Evolutionary conservation across 2,888 invertebrate species (phyloP), one percentile per base, ranked within the genome.

Genomic region (Anaspis maculata): DNA sequence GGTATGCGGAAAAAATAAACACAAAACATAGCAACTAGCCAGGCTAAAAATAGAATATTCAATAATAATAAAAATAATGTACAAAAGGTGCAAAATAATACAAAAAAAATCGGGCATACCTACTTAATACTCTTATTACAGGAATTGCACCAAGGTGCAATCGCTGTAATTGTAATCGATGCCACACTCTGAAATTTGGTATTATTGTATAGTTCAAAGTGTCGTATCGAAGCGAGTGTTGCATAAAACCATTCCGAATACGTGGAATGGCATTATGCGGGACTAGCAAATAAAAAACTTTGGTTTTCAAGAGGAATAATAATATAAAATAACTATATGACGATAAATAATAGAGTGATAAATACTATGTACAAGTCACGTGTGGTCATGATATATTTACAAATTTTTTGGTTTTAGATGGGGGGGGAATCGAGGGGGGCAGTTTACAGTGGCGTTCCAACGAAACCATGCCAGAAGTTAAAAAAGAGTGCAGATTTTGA

Each of bases 361-460:
- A 56, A 56, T 51, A 54, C 52, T 55, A 57, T 53, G 43, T 57
- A 56, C 55, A 56, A n/a, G n/a, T n/a, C n/a, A n/a, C n/a, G 25
- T n/a, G n/a, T n/a, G n/a, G 34, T 33, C 12, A 22, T 31, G 36
- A 32, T 45, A n/a, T n/a, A 45, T 46, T 39, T 46, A 46, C 46
- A 46, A 29, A 34, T 28, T 30, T 42, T 34, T 10, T 12, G 10
- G n/a, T n/a, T n/a, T n/a, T n/a, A n/a, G n/a, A n/a, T n/a, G n/a
- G n/a, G n/a, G n/a, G n/a, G n/a, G n/a, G n/a, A n/a, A n/a, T n/a
- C n/a, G n/a, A n/a, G 19, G 24, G 23, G 54, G 55, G 59, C 64
- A 65, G 64, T 64, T 63, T 64, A 66, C 64, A 64, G 58, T 53
- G 61, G 59, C 57, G 45, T 40, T n/a, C n/a, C n/a, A n/a, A n/a